Conservation (phyloP, 2,888 invertebrate species). For the Lordiphosa fenestrarum region DNA sequence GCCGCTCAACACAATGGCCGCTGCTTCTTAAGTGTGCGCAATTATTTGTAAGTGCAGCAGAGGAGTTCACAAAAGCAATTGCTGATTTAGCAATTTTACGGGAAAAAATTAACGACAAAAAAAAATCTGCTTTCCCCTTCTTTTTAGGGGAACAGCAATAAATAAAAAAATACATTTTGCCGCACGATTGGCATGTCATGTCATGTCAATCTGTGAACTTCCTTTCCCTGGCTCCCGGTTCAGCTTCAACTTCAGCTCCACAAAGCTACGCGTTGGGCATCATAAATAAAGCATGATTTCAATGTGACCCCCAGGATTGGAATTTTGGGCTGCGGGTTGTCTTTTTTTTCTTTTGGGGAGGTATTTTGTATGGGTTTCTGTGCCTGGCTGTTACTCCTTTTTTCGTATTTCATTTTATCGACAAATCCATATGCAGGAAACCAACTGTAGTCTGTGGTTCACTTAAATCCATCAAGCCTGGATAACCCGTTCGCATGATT, state of each 20-base stretch:
- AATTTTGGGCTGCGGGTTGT: neutral
- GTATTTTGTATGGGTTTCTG: conserved; percentile 33
- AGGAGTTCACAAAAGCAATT: conserved; percentile 20
- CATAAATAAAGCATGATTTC: conserved; percentile 51
- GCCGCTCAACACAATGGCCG: conserved; percentile 52
- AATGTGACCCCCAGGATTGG: conserved; percentile 30
- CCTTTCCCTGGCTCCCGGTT: conserved; percentile 4
- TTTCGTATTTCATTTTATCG: conserved; percentile 31
- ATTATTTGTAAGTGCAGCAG: conserved; percentile 59
- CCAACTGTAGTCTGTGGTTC: conserved; percentile 33
- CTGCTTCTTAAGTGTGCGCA: conserved; percentile 67
- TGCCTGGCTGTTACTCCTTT: conserved; percentile 29
- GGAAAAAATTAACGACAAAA: conserved; percentile 1
- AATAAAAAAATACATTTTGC: conserved; percentile 36
- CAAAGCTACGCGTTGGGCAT: conserved; percentile 36
- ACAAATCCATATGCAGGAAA: conserved; percentile 49
- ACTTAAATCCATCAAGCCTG: conserved; percentile 40
- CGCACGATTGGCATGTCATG: conserved; percentile 52
- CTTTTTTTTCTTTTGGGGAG: neutral
- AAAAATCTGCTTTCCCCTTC: conserved; percentile 8
- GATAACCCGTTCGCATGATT: conserved; percentile 18
- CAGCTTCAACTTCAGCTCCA: neutral
- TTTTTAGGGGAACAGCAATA: conserved; percentile 22
- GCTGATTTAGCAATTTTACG: neutral
- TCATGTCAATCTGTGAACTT: conserved; percentile 44